Conservation (phyloP, 2,797 vertebrate species). For the Salmo trutta region DNA sequence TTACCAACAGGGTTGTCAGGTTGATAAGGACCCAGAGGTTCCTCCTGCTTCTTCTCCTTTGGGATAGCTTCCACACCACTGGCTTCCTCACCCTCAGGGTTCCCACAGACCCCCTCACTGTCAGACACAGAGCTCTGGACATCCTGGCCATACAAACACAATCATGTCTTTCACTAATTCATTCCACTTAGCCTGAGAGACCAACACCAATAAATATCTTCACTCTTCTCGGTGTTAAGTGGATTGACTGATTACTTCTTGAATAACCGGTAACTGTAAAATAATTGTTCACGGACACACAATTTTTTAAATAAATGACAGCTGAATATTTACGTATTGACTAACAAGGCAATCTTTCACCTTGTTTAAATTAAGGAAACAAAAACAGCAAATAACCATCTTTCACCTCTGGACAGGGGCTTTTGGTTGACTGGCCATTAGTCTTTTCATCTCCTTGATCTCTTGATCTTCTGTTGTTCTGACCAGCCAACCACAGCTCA, state of each 20-base stretch:
- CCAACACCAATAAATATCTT: neutral
- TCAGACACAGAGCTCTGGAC: slow-evolving; percentile 27
- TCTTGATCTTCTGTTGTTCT: slow-evolving; percentile 13
- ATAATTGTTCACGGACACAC: too few species aligned
- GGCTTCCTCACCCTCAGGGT: slow-evolving; percentile 25
- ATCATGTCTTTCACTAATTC: neutral
- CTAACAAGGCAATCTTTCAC: neutral
- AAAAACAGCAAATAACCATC: too few species aligned
- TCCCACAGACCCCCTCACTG: slow-evolving; percentile 42
- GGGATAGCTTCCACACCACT: slow-evolving; percentile 7
- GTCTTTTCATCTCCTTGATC: too few species aligned
- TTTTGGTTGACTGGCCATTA: neutral
- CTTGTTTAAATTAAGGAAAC: neutral
- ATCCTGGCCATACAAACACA: too few species aligned
- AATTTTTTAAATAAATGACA: too few species aligned
- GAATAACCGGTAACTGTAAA: too few species aligned
- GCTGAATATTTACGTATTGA: too few species aligned
- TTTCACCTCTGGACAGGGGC: slow-evolving; percentile 12
- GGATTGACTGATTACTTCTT: too few species aligned
- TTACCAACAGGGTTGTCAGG: slow-evolving; percentile 48
- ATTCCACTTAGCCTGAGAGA: neutral
- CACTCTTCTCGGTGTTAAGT: neutral
- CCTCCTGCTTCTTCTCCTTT: slow-evolving; percentile 21
- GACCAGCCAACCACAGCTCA: slow-evolving; percentile 13
- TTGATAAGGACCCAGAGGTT: slow-evolving; percentile 15